phyloP scores from a whole-genome alignment of 1,140 invertebrate species.

The Oryzaephilus surinamensis region DNA sequence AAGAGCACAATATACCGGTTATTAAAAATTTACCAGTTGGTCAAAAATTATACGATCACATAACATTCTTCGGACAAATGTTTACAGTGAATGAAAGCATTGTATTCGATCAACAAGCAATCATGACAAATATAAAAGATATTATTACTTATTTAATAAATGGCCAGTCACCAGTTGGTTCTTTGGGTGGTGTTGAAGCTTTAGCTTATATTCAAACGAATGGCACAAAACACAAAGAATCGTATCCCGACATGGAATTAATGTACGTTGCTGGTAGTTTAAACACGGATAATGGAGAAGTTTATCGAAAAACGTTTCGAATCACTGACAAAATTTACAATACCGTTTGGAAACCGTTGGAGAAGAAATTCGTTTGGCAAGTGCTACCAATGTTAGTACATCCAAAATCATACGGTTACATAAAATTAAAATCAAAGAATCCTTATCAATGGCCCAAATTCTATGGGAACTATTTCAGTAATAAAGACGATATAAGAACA shows the following conservation, averaged over 20 bases:
- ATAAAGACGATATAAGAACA: slow-evolving; percentile 34
- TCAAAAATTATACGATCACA: slow-evolving; percentile 61
- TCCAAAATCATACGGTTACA: slow-evolving; percentile 50
- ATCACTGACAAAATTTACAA: slow-evolving; percentile 15
- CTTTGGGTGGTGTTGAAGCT: slow-evolving; percentile 40
- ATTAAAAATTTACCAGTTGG: slow-evolving; percentile 59
- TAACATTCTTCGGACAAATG: slow-evolving; percentile 52
- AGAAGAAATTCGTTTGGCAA: slow-evolving; percentile 47
- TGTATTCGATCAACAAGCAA: not conserved
- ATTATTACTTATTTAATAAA: not conserved
- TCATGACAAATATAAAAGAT: not conserved
- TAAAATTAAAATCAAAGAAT: slow-evolving; percentile 45
- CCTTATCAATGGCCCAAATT: slow-evolving; percentile 51
- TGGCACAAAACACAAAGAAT: slow-evolving; percentile 13
- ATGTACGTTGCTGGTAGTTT: slow-evolving; percentile 23
- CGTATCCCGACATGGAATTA: slow-evolving; percentile 53
- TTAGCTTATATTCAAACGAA: slow-evolving; percentile 42
- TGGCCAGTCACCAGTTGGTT: too few relatives aligned
- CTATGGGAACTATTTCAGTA: slow-evolving; percentile 50
- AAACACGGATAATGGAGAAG: slow-evolving; percentile 21
- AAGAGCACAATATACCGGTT: slow-evolving; percentile 52
- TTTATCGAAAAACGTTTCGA: slow-evolving; percentile 17
- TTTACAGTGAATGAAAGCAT: slow-evolving; percentile 41
- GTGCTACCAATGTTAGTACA: slow-evolving; percentile 59
- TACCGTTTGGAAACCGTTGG: slow-evolving; percentile 22